Percentiles rank a stretch among this genome's conserved stretches.
Conservation (phyloP, 2,113 vertebrate species). For the Calonectris borealis region DNA sequence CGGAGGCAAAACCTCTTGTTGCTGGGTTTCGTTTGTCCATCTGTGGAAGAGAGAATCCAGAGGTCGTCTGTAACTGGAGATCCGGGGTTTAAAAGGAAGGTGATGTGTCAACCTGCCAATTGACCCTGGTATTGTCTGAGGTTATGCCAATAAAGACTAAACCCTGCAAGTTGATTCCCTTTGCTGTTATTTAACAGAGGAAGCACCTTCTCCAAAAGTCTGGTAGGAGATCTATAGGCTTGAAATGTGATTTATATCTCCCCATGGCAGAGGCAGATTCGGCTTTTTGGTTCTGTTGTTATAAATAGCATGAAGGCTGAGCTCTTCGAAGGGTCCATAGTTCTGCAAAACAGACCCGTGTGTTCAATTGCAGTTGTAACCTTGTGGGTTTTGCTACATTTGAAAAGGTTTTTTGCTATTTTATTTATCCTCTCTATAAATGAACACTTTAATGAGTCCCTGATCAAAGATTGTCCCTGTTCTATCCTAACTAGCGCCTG, state of each 20-base stretch:
- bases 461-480: not conserved
- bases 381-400: not conserved
- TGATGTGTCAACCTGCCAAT: not conserved
- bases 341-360: not conserved
- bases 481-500: not conserved
- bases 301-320: not conserved
- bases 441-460: not conserved
- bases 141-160: not conserved
- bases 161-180: not conserved
- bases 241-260: not conserved
- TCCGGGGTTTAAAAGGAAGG: not conserved
- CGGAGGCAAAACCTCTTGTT: not conserved
- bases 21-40: not conserved
- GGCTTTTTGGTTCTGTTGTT: not conserved
- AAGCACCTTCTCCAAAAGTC: not conserved
- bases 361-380: not conserved
- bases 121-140: not conserved
- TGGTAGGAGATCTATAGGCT: not conserved
- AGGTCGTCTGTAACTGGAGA: not conserved
- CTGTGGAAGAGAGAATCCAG: not conserved
- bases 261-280: not conserved
- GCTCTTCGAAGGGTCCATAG: accelerated
- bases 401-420: not conserved
- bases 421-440: not conserved
- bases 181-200: not conserved